Percentiles rank a stretch among this genome's conserved stretches.
Evolutionary conservation across 1,140 invertebrate genomes (phyloP).

Genomic region (Semibalanus balanoides): DNA sequence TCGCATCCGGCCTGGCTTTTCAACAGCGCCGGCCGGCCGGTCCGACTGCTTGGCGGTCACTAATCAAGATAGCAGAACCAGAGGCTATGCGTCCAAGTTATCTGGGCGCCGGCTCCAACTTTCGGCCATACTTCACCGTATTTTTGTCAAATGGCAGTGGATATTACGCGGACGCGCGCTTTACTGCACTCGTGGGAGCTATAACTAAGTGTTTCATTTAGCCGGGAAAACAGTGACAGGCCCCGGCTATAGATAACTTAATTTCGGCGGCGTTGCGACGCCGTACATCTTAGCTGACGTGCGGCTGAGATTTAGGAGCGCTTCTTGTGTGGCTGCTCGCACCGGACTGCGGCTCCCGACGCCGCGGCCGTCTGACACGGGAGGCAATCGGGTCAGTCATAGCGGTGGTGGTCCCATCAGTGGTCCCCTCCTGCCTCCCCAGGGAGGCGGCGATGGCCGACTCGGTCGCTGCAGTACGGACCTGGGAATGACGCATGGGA

Average conservation of each 20-base stretch:
- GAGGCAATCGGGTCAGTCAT: no score
- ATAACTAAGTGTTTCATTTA: slow-evolving; percentile 3
- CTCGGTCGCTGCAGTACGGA: no score
- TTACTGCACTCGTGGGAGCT: neutral
- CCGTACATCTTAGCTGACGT: neutral
- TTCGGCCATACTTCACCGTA: neutral
- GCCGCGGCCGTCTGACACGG: no score
- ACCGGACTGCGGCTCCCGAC: no score
- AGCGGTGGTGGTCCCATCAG: no score
- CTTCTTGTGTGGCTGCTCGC: neutral
- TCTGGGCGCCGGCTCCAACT: neutral
- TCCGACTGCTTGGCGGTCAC: neutral
- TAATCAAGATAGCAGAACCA: neutral
- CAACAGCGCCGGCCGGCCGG: no score
- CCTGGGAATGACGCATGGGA: no score
- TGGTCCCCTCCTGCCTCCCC: no score
- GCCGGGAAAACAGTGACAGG: neutral
- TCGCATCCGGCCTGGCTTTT: no score
- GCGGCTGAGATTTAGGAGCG: neutral
- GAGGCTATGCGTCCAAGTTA: neutral
- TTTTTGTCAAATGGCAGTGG: neutral
- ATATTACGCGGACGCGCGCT: neutral
- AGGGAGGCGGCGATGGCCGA: no score
- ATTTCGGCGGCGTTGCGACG: neutral
- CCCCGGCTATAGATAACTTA: neutral